These are phyloP conservation scores for Orchestia grillus DNA, from an alignment of 1,140 invertebrate genomes.

Conservation along the genomic window DNA sequence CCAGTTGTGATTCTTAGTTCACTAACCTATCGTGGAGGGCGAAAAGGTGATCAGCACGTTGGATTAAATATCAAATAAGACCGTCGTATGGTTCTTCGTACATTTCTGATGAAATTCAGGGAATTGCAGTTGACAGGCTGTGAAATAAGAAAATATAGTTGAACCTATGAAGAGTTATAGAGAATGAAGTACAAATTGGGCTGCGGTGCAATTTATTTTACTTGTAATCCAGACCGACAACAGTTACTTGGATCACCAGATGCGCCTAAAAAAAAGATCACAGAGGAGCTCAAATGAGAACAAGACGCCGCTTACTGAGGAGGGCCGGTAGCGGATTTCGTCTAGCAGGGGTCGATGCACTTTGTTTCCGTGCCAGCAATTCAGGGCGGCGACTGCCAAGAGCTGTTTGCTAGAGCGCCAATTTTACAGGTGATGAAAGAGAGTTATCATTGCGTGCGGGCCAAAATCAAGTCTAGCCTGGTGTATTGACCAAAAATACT, in stretches of 20 bases:
- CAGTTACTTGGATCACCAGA: not conserved
- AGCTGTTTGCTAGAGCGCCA: not conserved
- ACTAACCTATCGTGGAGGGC: too few relatives aligned
- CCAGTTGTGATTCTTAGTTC: too few relatives aligned
- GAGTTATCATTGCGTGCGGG: not conserved
- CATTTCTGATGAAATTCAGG: too few relatives aligned
- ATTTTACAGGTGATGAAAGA: not conserved
- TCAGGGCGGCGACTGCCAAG: not conserved
- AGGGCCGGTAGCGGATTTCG: not conserved
- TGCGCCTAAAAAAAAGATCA: not conserved
- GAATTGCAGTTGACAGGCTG: too few relatives aligned
- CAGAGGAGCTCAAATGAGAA: not conserved
- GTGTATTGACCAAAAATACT: not conserved
- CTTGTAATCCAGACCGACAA: not conserved
- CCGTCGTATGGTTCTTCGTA: too few relatives aligned
- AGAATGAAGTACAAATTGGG: not conserved
- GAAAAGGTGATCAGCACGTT: too few relatives aligned
- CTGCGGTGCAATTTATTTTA: not conserved
- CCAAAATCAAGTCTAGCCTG: not conserved
- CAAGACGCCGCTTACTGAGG: not conserved
- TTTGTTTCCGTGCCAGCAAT: not conserved
- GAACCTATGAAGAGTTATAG: too few relatives aligned
- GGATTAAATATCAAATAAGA: too few relatives aligned
- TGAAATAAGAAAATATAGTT: too few relatives aligned
- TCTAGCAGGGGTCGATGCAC: not conserved